These are phyloP conservation scores for Hyperoplus lanceolatus DNA, from an alignment of 2,797 vertebrate genomes.

Conservation along the genomic window DNA sequence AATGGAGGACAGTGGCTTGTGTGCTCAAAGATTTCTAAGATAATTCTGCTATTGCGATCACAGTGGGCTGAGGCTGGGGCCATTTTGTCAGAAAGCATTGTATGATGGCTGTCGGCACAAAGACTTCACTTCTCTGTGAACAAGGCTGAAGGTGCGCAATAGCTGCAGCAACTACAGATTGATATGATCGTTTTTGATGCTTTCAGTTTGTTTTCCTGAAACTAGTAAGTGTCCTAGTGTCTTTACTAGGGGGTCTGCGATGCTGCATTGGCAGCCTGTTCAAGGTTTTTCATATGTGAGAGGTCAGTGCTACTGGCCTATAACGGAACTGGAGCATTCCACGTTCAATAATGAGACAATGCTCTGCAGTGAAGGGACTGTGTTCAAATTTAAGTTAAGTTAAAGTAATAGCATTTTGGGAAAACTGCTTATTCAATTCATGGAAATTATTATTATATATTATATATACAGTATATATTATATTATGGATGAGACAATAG, in stretches of 20 bases:
- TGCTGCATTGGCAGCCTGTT: constrained; percentile 9
- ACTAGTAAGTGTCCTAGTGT: neutral
- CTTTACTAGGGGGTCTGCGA: neutral
- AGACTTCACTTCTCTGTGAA: constrained; percentile 2
- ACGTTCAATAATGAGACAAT: constrained; percentile 2
- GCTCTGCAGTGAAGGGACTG: neutral
- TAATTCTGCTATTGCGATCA: constrained; percentile 23
- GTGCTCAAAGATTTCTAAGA: neutral
- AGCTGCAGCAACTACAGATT: constrained; percentile 10
- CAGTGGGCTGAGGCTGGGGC: constrained; percentile 19
- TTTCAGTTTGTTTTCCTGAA: constrained; percentile 17
- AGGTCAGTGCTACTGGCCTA: constrained; percentile 13
- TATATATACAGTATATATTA: no score
- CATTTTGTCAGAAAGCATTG: constrained; percentile 19
- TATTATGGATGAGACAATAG: neutral
- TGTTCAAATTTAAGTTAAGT: constrained; percentile 1
- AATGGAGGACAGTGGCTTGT: neutral
- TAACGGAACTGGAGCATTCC: constrained; percentile 20
- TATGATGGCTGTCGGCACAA: constrained; percentile 17
- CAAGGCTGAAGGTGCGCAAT: neutral
- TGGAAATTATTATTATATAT: no score
- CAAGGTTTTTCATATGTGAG: constrained; percentile 24
- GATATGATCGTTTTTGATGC: neutral
- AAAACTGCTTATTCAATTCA: neutral
- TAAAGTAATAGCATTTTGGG: neutral